phyloP scores from a whole-genome alignment of 2,113 vertebrate genomes.

The Arothron firmamentum region DNA sequence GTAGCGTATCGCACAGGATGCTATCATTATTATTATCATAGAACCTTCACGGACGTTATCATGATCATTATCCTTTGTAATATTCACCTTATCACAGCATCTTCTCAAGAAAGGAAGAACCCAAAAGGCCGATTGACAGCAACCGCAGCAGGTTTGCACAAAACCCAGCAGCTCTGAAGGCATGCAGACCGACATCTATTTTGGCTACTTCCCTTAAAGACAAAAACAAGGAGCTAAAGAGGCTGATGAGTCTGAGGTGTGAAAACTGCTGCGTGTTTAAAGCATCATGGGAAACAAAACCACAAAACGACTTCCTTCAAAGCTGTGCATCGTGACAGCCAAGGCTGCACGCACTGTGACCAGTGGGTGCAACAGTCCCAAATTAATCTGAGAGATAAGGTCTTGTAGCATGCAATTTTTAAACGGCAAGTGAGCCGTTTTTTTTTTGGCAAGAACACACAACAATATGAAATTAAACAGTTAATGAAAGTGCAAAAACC shows the following conservation, averaged over 20 bases:
- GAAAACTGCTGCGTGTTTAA: conserved; percentile 56
- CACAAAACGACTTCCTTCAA: conserved; percentile 47
- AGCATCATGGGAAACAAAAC: conserved; percentile 53
- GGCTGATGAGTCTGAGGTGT: conserved; percentile 60
- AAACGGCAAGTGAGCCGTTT: neutral
- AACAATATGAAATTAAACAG: no score
- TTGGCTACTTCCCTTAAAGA: conserved; percentile 59
- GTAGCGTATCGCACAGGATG: neutral
- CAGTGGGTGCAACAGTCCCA: neutral
- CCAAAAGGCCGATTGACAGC: conserved; percentile 8
- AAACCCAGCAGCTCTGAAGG: conserved; percentile 10
- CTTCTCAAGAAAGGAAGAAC: conserved; percentile 21
- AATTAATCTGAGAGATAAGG: neutral
- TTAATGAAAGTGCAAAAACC: neutral
- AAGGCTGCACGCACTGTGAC: conserved; percentile 3
- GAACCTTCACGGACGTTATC: conserved; percentile 9
- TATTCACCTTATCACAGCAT: conserved; percentile 12
- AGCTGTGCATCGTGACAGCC: conserved; percentile 25
- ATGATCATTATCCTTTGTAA: neutral
- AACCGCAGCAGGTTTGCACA: conserved; percentile 2
- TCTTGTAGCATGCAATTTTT: neutral
- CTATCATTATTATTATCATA: conserved; percentile 1
- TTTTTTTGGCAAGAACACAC: neutral
- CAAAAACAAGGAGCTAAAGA: conserved; percentile 48
- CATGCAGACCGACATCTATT: conserved; percentile 36